Evolutionary conservation across 2,888 invertebrate species (phyloP).

Genomic region (Glyphotaelius pellucidus): DNA sequence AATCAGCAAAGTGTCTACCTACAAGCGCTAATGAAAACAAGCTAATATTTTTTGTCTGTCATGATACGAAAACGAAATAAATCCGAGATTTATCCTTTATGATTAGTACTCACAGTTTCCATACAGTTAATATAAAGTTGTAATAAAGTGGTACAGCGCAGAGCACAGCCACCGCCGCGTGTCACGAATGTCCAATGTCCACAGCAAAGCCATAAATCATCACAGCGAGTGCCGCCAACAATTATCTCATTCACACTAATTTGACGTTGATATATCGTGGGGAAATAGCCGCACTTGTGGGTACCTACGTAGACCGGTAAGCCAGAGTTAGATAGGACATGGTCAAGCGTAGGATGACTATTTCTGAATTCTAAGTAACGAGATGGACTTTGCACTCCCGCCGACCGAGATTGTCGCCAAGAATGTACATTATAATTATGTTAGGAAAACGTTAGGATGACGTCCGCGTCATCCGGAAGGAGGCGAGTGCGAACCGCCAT

Average conservation of each 20-base stretch:
- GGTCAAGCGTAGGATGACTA: not conserved
- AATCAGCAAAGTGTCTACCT: no score
- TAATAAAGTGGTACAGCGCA: not conserved
- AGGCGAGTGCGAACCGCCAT: no score
- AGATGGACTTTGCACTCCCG: not conserved
- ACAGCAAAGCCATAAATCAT: slow-evolving; percentile 59
- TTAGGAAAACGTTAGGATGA: not conserved
- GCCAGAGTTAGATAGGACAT: not conserved
- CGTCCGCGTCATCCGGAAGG: no score
- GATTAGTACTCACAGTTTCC: no score
- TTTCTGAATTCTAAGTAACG: not conserved
- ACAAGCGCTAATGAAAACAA: no score
- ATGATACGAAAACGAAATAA: no score
- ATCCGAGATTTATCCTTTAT: no score
- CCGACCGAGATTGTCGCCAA: slow-evolving; percentile 25
- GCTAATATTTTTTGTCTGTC: no score
- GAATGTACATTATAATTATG: not conserved
- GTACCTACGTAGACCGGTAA: not conserved
- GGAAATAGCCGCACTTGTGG: slow-evolving; percentile 41
- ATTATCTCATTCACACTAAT: slow-evolving; percentile 66
- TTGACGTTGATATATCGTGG: slow-evolving; percentile 67
- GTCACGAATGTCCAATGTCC: not conserved
- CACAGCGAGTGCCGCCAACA: slow-evolving; percentile 55
- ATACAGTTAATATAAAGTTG: not conserved
- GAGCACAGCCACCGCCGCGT: not conserved